Evolutionary conservation across 2,888 invertebrate genomes (phyloP), one percentile per base, ranked within the genome.

Genomic region (Bhutanitis thaidina): DNA sequence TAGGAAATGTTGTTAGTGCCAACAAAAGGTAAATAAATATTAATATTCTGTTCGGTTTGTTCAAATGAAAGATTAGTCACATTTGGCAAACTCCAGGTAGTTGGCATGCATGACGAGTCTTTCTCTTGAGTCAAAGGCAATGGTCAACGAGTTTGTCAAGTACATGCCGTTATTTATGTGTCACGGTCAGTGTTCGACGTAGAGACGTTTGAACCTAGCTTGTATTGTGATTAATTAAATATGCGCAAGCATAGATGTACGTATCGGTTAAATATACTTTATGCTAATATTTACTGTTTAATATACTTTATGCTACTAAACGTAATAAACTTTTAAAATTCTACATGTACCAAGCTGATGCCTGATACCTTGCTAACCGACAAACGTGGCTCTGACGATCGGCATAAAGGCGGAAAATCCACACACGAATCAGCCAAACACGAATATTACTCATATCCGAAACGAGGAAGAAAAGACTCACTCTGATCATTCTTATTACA

Each of bases 61-160:
- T 65, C 60, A 70, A 66, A 70, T 61, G 52, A 55, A 55, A 57
- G 69, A 71, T 76, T 74, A 75, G 65, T 73, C 76, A 75, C 66
- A 65, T 67, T 63, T 58, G 57, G 62, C 60, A 51, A 62, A 62
- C 55, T 58, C 53, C 51, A 46, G 37, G 56, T 54, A 59, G 52
- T 78, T 72, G 57, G 63, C 71, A 80, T 80, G 69, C 78, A 55
- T 34, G 46, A 32, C 65, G 65, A 49, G 44, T 61, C 58, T 61
- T 62, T 62, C 58, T 56, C 59, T 58, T 56, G 55, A 61, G 60
- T 68, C 71, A 67, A 71, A 70, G 69, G 62, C 66, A 64, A 60
- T 55, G 60, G 60, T 56, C 63, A 64, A 58, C 59, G 62, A 62
- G 71, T 74, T 77, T 73, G 78, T 71, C 65, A 69, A 69, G 59